Percentiles rank a stretch among this genome's conserved stretches.
Evolutionary conservation across 1,140 invertebrate species (phyloP).

Genomic region (Acyrthosiphon pisum): DNA sequence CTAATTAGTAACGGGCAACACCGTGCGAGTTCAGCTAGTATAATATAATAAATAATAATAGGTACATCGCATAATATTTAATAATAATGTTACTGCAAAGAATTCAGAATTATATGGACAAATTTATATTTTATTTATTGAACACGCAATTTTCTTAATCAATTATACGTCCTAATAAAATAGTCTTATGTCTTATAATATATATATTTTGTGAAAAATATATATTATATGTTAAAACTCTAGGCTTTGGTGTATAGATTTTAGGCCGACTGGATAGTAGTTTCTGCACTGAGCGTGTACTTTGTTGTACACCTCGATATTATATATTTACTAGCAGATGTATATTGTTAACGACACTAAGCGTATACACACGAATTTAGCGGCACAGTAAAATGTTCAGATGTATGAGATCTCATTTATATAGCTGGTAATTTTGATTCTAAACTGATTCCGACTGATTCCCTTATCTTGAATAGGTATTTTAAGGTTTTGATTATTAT

Average conservation of each 20-base stretch:
- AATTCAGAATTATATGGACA: neutral
- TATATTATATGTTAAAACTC: neutral
- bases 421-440: no score
- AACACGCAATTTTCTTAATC: neutral
- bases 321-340: neutral
- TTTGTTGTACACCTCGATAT: neutral
- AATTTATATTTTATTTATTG: no score
- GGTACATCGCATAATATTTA: neutral
- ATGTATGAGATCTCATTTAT: no score
- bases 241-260: neutral
- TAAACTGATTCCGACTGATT: no score
- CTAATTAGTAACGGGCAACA: neutral
- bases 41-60: neutral
- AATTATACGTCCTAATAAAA: neutral
- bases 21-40: neutral
- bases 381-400: no score
- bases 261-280: neutral
- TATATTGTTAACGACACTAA: neutral
- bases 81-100: neutral
- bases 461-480: no score
- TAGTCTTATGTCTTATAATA: neutral
- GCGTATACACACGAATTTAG: no score
- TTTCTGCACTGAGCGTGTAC: neutral
- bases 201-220: no score
- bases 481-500: no score